Percentiles rank a stretch among this genome's conserved stretches.
Conservation (phyloP, 1,140 invertebrate species). For the Ganaspis sp. region DNA sequence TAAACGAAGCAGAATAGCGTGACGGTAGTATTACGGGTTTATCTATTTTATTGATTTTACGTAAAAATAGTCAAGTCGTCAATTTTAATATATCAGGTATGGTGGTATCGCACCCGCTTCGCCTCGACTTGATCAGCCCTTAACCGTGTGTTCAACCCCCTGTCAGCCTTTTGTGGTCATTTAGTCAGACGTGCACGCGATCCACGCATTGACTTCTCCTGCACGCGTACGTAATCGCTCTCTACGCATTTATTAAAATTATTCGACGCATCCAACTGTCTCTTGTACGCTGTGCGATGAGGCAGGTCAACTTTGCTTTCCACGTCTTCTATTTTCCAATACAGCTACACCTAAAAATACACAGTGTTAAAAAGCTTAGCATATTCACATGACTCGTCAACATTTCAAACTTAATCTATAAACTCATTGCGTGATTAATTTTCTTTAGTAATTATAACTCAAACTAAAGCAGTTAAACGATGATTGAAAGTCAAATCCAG, state of each 20-base stretch:
- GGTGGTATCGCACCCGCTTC: constrained; percentile 39
- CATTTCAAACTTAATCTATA: background rate
- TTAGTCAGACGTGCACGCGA: constrained; percentile 65
- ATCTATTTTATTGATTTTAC: constrained; percentile 10
- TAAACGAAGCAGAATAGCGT: background rate
- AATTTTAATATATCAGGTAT: background rate
- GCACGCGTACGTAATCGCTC: constrained; percentile 37
- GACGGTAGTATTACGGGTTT: background rate
- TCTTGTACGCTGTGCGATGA: background rate
- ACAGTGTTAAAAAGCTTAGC: no score
- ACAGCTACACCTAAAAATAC: background rate
- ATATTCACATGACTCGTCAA: background rate
- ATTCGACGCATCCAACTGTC: constrained; percentile 51
- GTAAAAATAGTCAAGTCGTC: background rate
- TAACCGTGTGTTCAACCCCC: constrained; percentile 50
- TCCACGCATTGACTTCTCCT: constrained; percentile 64
- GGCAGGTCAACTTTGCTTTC: background rate
- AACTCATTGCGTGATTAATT: no score
- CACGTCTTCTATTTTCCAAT: background rate
- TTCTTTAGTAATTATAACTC: no score
- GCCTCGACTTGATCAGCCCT: constrained; percentile 47
- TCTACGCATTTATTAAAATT: constrained; percentile 57
- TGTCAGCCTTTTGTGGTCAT: constrained; percentile 55
- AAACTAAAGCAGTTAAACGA: no score
- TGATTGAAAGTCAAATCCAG: no score